Evolutionary conservation across 2,797 vertebrate species (phyloP), one percentile per base, ranked within the genome.

Genomic region (Leucoraja ocellata): DNA sequence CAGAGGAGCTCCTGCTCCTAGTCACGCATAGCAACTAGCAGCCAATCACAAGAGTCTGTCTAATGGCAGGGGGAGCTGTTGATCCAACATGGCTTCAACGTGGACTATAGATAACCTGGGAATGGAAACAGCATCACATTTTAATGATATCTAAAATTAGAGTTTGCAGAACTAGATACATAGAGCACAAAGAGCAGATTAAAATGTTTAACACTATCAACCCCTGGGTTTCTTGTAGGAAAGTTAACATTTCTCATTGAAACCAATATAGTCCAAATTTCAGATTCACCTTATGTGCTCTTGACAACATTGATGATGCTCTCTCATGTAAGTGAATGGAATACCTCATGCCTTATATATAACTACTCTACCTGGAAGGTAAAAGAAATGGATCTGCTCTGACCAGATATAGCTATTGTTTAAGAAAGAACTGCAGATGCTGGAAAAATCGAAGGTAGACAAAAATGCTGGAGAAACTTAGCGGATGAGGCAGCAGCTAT

Each of bases 61-160:
- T 58, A 8, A 25, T 54, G 73, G 14, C 54, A 76, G 39, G 73
- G 58, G 46, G 71, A 76, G 25, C 71, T 76, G 14, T 92, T 76
- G 90, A 58, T 92, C 36, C 90, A 92, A 28, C 90, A 76, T 92
- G 90, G 46, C 71, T 92, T 58, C 71, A 92, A 28, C 54, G 25
- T 92, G 71, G 68, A 92, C 71, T 76, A 92, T 74, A 92, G 71
- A 76, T 92, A 92, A 92, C 90, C 39, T 92, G 90, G 73, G 73
- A 25, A 74, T 46, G 8, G 71, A 76, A 92, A 74, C 39, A 74
- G 73, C 90, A 46, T 92, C 39, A 25, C 25, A 5, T 76, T 54
- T 92, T 92, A 58, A 25, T 92, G 71, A 28, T 73, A 36, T 74
- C 90, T 76, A 92, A 74, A 76, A 92, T 92, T 92, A 92, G 68